Evolutionary conservation across 2,888 invertebrate species (phyloP).

Genomic region (Myopa testacea): DNA sequence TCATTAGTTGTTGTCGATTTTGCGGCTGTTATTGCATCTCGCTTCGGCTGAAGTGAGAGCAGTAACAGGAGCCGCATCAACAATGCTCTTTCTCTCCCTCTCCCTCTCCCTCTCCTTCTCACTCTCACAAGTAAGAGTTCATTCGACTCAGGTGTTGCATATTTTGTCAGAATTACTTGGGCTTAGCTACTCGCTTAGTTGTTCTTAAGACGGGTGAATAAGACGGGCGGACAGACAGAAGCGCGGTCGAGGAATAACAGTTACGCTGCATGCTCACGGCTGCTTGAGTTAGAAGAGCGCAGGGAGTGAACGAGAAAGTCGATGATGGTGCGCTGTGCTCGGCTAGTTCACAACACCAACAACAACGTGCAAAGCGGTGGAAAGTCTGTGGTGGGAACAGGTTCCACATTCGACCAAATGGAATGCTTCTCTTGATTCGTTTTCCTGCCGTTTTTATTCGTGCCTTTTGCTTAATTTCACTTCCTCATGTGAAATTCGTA

Average conservation of each 20-base stretch:
- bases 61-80: no score
- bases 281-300: not conserved
- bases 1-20: no score
- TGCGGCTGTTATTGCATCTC: no score
- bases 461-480: constrained; percentile 8
- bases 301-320: no score
- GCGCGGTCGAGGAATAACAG: constrained; percentile 23
- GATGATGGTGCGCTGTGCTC: no score
- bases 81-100: not conserved
- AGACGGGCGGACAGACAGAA: constrained; percentile 26
- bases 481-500: constrained; percentile 20
- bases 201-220: constrained; percentile 37
- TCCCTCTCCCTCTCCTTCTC: not conserved
- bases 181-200: constrained; percentile 57
- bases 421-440: not conserved
- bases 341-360: no score
- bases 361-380: no score
- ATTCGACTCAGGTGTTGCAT: constrained; percentile 61
- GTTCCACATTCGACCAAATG: not conserved
- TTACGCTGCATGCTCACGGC: not conserved
- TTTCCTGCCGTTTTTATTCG: not conserved
- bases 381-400: constrained; percentile 7
- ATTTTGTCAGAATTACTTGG: constrained; percentile 65
- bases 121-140: constrained; percentile 8
- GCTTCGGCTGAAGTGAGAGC: no score